Evolutionary conservation across 2,113 vertebrate genomes (phyloP).

Genomic region (Carassius auratus): DNA sequence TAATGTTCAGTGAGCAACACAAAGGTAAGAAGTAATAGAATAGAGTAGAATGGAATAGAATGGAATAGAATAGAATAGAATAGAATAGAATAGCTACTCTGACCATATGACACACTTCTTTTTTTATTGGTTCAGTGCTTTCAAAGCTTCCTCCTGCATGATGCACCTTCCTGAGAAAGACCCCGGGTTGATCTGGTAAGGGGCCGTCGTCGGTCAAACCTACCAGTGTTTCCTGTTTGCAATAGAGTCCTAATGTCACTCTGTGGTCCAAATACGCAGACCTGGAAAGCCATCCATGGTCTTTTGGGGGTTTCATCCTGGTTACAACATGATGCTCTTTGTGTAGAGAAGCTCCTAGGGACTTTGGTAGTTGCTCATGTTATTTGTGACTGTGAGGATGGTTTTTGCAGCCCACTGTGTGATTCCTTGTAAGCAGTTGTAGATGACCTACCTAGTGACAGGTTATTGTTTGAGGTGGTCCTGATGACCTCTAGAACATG

Average conservation of each 20-base stretch:
- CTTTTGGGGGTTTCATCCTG: not conserved
- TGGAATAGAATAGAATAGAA: not conserved
- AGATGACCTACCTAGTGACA: not conserved
- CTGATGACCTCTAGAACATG: too few relatives aligned
- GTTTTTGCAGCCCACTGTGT: not conserved
- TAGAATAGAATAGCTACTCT: not conserved
- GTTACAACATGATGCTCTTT: not conserved
- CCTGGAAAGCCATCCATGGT: not conserved
- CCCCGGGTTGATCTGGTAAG: not conserved
- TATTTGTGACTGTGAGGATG: not conserved
- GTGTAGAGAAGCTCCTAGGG: not conserved
- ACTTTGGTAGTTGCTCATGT: not conserved
- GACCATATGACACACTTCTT: not conserved
- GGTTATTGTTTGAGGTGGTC: not conserved
- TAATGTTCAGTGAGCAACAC: too few relatives aligned
- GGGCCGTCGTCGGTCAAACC: not conserved
- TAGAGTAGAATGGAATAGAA: not conserved
- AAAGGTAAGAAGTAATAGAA: not conserved
- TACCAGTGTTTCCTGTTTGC: not conserved
- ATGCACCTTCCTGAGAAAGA: not conserved
- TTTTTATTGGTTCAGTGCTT: not conserved
- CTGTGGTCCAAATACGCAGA: slow-evolving; percentile 40
- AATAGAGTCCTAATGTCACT: slow-evolving; percentile 26
- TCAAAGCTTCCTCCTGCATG: not conserved
- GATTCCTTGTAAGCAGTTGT: not conserved